Evolutionary conservation across 2,888 invertebrate genomes (phyloP), one percentile per base, ranked within the genome.

Genomic region (Balanococcus diminutus): DNA sequence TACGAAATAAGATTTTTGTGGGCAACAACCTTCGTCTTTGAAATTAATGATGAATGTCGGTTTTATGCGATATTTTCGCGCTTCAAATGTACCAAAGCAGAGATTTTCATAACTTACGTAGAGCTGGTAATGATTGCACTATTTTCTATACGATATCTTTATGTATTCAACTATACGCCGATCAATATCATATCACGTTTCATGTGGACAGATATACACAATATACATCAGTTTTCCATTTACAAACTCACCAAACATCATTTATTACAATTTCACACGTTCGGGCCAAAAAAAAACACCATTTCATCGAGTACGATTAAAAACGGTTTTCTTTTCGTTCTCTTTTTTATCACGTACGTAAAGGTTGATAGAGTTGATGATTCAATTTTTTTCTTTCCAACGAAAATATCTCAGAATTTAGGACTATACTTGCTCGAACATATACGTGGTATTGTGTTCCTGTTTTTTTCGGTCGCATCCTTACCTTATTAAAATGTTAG

Each of bases 201-300:
- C 16, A 16, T 11, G 25, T 4, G 25, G 67, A 67, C 67, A 67
- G 67, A 67, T 67, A 28, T 67, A 67, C 67, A n/a, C 67, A 31
- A 67, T 67, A 31, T 67, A 67, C 67, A 67, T 67, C 67, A 28
- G 31, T 67, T 67, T 67, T 67, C 67, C 67, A 67, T 67, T 67
- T 67, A 31, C 67, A 67, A 67, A 67, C 28, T 67, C 28, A 16
- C n/a, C 28, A 28, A 67, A 67, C 67, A 67, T 67, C 67, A 67
- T 67, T 67, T 67, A 67, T 31, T 25, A 67, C 28, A 67, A 67
- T 28, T 67, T 67, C 67, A n/a, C 67, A 67, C 67, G 67, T 67
- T 51, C 19, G 19, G 67, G 2, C 51, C 19, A n/a, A n/a, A 22
- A 51, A 51, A 61, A 67, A 67, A 67, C 28, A 31, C 67, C 25